These are phyloP conservation scores for Coelopa pilipes DNA, from an alignment of 2,888 invertebrate species.

Conservation along the genomic window DNA sequence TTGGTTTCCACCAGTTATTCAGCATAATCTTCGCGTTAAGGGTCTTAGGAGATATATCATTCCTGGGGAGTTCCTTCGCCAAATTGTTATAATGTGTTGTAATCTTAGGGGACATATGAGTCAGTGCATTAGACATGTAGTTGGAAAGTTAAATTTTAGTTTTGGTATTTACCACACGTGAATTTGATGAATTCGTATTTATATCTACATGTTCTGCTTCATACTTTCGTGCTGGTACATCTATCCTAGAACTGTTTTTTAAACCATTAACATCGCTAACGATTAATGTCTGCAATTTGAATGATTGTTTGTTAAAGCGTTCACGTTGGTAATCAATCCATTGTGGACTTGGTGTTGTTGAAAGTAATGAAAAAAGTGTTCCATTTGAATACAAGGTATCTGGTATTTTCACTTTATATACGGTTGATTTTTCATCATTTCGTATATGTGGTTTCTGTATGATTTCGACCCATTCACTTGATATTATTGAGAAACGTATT, in stretches of 20 bases:
- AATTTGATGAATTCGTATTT: constrained; percentile 27
- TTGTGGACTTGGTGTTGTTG: constrained; percentile 55
- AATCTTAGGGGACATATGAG: constrained; percentile 40
- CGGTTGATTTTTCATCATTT: not conserved
- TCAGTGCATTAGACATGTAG: constrained; percentile 36
- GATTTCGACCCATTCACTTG: constrained; percentile 50
- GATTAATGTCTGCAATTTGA: constrained; percentile 43
- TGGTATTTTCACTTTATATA: not conserved
- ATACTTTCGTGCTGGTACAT: constrained; percentile 44
- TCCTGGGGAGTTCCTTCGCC: constrained; percentile 22
- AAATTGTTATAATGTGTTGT: constrained; percentile 14
- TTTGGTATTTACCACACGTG: constrained; percentile 49
- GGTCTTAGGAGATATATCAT: constrained; percentile 10
- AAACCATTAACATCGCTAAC: constrained; percentile 50
- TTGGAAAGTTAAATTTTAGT: constrained; percentile 48
- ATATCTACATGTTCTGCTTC: not conserved
- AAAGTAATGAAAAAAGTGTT: not conserved
- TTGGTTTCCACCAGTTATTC: too few relatives aligned
- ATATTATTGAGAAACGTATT: not conserved
- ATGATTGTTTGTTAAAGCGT: constrained; percentile 50
- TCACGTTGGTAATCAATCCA: constrained; percentile 64
- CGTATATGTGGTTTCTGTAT: constrained; percentile 36
- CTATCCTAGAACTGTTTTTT: constrained; percentile 51
- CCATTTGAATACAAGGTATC: not conserved
- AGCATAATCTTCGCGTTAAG: not conserved